Base-by-base conservation (phyloP, 2,797 vertebrate genomes). In the Hypotaenidia okinawae region DNA sequence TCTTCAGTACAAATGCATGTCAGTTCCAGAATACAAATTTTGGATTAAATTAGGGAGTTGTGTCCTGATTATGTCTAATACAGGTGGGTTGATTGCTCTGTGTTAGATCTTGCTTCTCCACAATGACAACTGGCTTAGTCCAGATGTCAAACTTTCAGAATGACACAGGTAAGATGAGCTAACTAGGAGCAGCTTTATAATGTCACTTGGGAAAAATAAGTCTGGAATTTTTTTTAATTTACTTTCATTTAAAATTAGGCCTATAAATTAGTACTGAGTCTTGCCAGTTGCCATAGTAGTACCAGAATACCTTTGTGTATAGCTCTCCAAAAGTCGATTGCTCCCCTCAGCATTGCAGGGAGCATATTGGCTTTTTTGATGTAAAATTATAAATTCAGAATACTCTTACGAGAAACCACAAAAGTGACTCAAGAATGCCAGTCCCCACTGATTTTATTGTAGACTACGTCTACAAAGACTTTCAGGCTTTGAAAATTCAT, bases 401-500 rank as follows among this genome's bases (percentile, higher is more conserved):
- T 68, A 87, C 62, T 62, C 59, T 81, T 87, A 35, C 24, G 22
- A 87, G 51, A 89, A 89, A 61, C 4, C 7, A 68, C 33, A 69
- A 13, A 84, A 91, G 17, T 83, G 35, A 62, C 51, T 69, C n/a
- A 81, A 64, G 41, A 91, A 78, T 69, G 21, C 24, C n/a, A 64
- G 3, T 82, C 19, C 55, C 45, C 49, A 37, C 41, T 77, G 67
- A 64, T 59, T 24, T 64, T 76, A 39, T 21, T 88, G 67, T 19
- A 81, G 52, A 55, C 18, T 13, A 68, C 49, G n/a, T 11, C 51
- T 81, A 75, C 93, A 91, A 84, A 78, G 16, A 78, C 10, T 89
- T 72, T 51, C 13, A 66, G 32, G n/a, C 35, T 90, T 91, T 91
- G 69, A 91, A 94, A 93, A 84, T 45, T 73, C n/a, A 22, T 87